Conservation (phyloP, 2,888 invertebrate genomes). For the Microctonus hyperodae region DNA sequence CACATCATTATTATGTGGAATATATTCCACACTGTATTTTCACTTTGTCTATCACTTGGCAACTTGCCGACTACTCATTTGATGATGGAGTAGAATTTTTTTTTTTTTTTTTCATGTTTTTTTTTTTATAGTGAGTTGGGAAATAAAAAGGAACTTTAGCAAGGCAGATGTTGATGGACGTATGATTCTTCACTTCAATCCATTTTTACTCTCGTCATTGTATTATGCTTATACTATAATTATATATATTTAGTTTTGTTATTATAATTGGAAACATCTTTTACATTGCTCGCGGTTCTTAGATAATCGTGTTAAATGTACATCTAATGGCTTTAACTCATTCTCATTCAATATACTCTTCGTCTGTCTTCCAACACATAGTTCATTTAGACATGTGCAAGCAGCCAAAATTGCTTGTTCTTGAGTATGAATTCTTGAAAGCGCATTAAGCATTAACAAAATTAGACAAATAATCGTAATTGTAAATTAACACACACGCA, state of each 20-base stretch:
- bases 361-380: too few species aligned
- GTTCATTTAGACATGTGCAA: too few species aligned
- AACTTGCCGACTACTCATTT: constrained; percentile 19
- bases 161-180: background rate
- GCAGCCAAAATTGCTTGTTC: background rate
- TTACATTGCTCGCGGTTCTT: background rate
- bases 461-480: constrained; percentile 11
- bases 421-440: background rate
- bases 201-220: background rate
- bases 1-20: background rate
- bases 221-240: background rate
- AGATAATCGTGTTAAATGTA: background rate
- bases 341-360: too few species aligned
- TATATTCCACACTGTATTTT: too few species aligned
- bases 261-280: background rate
- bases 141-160: background rate
- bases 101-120: background rate
- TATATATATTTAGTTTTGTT: background rate
- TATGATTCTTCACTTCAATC: background rate
- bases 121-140: background rate
- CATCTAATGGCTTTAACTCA: background rate
- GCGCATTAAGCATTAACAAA: background rate
- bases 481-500: constrained; percentile 13
- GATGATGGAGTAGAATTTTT: constrained; percentile 10
- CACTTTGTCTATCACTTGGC: constrained; percentile 6